Evolutionary conservation across 64 coral and sea anemone genomes (phyloP).

Genomic region (Porites australiensis): DNA sequence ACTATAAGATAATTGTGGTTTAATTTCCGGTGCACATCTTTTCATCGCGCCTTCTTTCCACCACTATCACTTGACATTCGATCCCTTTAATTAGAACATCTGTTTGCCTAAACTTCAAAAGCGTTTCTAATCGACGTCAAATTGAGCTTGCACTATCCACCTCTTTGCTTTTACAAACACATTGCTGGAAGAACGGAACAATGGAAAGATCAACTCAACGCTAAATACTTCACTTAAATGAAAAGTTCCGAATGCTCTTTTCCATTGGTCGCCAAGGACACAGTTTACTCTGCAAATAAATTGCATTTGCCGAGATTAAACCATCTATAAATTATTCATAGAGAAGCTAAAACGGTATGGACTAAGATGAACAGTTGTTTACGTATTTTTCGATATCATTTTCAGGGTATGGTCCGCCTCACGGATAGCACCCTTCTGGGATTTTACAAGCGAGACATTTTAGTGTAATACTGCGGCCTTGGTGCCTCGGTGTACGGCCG

Average conservation of each 20-base stretch:
- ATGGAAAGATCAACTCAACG: conserved; percentile 26
- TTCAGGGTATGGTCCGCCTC: not conserved
- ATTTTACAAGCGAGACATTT: not conserved
- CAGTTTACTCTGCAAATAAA: conserved; percentile 47
- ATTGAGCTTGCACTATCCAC: not conserved
- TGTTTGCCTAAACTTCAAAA: conserved; percentile 31
- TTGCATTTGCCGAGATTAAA: conserved; percentile 34
- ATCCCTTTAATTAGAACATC: conserved; percentile 12
- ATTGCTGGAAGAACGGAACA: conserved; percentile 5
- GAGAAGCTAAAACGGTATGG: not conserved
- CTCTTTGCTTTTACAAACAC: conserved; percentile 32
- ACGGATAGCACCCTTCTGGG: not conserved
- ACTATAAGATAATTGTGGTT: too few relatives aligned
- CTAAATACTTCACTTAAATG: conserved; percentile 14
- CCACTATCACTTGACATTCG: conserved; percentile 24
- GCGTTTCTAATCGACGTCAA: conserved; percentile 30
- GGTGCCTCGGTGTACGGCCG: too few relatives aligned
- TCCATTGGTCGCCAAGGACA: conserved; percentile 1
- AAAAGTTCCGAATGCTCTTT: conserved; percentile 2
- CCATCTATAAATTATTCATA: conserved; percentile 46
- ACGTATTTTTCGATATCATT: not conserved
- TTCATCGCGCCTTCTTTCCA: not conserved
- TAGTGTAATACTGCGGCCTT: not conserved
- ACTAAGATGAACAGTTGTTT: not conserved
- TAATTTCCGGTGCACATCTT: not conserved